phyloP scores from a whole-genome alignment of 2,113 vertebrate genomes.

The Microcebus tavaratra region DNA sequence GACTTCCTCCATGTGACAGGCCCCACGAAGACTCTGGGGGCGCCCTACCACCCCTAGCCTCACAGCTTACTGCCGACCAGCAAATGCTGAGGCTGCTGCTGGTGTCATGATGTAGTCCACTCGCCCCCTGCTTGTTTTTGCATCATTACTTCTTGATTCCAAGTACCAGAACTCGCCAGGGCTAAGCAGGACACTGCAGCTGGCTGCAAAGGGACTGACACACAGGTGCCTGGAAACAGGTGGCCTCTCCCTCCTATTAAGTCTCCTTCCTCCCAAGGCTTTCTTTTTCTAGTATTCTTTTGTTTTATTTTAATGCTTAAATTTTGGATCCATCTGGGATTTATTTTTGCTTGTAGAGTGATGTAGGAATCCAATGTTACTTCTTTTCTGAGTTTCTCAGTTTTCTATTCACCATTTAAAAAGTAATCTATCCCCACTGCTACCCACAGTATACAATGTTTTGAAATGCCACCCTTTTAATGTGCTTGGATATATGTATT shows the following conservation, averaged over 20 bases:
- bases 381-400: background rate
- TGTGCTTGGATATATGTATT: background rate
- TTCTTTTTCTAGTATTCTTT: background rate
- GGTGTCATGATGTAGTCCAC: background rate
- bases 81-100: background rate
- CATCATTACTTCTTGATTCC: background rate
- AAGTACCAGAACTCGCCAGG: background rate
- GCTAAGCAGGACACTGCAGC: background rate
- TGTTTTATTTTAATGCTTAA: background rate
- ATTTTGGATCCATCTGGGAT: background rate
- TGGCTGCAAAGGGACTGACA: no score
- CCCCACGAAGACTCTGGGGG: background rate
- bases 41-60: background rate
- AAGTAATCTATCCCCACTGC: background rate
- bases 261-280: background rate
- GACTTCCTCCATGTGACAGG: background rate
- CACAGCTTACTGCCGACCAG: background rate
- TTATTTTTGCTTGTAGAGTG: background rate
- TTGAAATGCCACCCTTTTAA: background rate
- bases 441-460: background rate
- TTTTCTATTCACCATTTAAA: background rate
- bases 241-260: background rate
- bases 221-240: background rate
- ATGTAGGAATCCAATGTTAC: background rate
- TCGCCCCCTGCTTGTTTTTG: background rate